Base-by-base conservation (phyloP, 2,113 vertebrate genomes). In the Dicentrarchus labrax region DNA sequence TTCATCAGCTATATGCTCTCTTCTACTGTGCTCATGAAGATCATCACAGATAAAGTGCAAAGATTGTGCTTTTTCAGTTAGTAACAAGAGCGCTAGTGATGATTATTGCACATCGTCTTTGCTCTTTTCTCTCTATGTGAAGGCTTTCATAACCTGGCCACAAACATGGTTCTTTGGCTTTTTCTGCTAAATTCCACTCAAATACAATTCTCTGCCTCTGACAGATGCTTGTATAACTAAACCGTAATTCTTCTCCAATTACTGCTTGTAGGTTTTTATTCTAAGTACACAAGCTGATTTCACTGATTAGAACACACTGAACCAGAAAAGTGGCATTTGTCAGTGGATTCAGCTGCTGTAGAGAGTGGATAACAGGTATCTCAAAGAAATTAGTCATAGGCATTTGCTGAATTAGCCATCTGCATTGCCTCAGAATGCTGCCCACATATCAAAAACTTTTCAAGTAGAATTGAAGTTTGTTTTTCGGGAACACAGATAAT, bases 341-440 rank as follows among this genome's bases (percentile, higher is more conserved):
- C 43, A 22, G 21, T 45, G 61, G 19, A 65, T 41, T 72, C 36
- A 70, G 70, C 64, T 70, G 78, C 61, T 64, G 51, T 4, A 15
- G 43, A 5, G 39, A 47, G 59, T 4, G 8, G 51, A 69, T 24
- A 53, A 47, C 59, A 84, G 81, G 74, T 81, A 76, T 59, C 7
- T 5, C 15, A 11, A 54, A 11, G 59, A 45, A 79, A 39, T 72
- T 30, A 72, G 50, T 79, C 57, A 69, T 30, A 22, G 51, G 24
- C 17, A 8, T 36, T 62, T 56, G 10, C 9, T 43, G 74, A 74
- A 60, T 45, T 9, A 77, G 72, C 81, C 78, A 78, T 70, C 82
- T 81, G 51, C 76, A 47, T 64, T 62, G 69, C 76, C 80, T 84
- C 81, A 56, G 16, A 62, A 66, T 47, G 41, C 76, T 67, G 53